Percentiles rank a stretch among this genome's conserved stretches.
Evolutionary conservation across 2,888 invertebrate genomes (phyloP).

Genomic region (Aleiodes testaceus): DNA sequence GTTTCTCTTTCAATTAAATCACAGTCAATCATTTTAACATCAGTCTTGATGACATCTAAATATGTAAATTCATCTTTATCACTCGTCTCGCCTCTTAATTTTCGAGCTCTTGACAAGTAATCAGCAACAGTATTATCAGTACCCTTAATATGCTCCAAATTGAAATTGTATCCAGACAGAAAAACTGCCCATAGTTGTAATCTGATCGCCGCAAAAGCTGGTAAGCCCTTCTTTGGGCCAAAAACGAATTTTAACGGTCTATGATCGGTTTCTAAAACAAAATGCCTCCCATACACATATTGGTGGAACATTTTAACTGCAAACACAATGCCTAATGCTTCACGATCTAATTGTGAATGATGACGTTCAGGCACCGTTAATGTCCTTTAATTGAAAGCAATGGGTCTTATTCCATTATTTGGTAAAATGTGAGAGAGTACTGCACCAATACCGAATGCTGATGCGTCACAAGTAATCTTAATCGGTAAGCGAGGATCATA

Average conservation of each 20-base stretch:
- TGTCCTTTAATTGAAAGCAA: slow-evolving; percentile 17
- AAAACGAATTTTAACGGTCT: slow-evolving; percentile 60
- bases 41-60: slow-evolving; percentile 21
- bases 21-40: not conserved
- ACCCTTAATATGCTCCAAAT: slow-evolving; percentile 33
- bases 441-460: slow-evolving; percentile 31
- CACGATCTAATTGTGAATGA: slow-evolving; percentile 1
- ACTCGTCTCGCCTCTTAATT: slow-evolving; percentile 5
- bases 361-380: not conserved
- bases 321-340: slow-evolving; percentile 43
- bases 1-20: slow-evolving; percentile 21
- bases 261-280: slow-evolving; percentile 64
- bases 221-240: slow-evolving; percentile 48
- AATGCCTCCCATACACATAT: slow-evolving; percentile 53
- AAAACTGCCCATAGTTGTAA: slow-evolving; percentile 58
- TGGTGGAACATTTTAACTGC: slow-evolving; percentile 52
- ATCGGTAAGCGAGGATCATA: slow-evolving; percentile 13
- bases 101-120: slow-evolving; percentile 32
- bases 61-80: slow-evolving; percentile 17
- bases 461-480: slow-evolving; percentile 38
- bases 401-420: slow-evolving; percentile 23
- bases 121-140: slow-evolving; percentile 32
- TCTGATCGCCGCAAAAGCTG: slow-evolving; percentile 53
- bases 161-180: slow-evolving; percentile 47
- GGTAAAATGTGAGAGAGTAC: slow-evolving; percentile 35